Evolutionary conservation across 1,140 invertebrate genomes (phyloP), one percentile per base, ranked within the genome.

Genomic region (Dinoponera quadriceps): DNA sequence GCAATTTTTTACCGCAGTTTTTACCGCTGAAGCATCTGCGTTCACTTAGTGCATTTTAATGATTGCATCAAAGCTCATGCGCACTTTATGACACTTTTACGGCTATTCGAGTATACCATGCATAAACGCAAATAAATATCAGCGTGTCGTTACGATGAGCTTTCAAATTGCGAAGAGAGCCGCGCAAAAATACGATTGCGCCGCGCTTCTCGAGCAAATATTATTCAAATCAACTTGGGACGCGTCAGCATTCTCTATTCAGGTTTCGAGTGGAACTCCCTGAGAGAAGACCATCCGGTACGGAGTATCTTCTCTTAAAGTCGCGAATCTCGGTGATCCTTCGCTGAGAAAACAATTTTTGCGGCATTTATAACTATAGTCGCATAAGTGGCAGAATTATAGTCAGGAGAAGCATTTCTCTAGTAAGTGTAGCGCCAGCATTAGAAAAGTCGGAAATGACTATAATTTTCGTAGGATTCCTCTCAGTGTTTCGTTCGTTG

Each of bases 31-130:
- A 11, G 25, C 62, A 44, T 18, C 3, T 38, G n/a, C 20, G 9
- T 29, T 11, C 29, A 27, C 16, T 25, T 54, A 51, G n/a, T 65
- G 16, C n/a, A 57, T 59, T 59, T 59, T 33, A 59, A 59, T 73
- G 20, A 18, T 33, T 60, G 33, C 71, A 59, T 13, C 13, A 27
- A 38, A 0, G 48, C 11, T n/a, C 55, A 74, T 14, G 25, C 1
- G 14, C 13, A 9, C 62, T 48, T n/a, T 14, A 27, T 20, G 44
- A 5, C 60, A 44, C 16, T 48, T 49, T 63, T 18, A 27, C 14
- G 48, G 25, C 7, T 62, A 49, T 75, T 75, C 7, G 5, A 9
- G 49, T 33, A 9, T 3, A 22, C 1, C 48, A n/a, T 27, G 55
- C 49, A 33, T 29, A 20, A 48, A 33, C 22, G 5, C 9, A 63